Conservation (phyloP, 2,888 invertebrate genomes). For the Drosophila paranaensis region DNA sequence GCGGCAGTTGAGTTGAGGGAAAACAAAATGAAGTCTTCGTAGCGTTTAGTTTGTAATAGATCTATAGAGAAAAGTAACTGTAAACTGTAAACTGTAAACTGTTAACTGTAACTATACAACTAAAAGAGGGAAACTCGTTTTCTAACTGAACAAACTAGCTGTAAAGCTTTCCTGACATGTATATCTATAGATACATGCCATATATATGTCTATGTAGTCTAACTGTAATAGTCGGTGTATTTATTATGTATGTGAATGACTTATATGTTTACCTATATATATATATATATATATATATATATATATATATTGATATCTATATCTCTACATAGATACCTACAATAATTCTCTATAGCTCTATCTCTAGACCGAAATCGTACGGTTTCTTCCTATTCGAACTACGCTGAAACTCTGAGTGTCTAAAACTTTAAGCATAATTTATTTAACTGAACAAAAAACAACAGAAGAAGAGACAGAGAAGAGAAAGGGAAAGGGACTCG, state of each 20-base stretch:
- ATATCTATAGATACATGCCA: slow-evolving; percentile 30
- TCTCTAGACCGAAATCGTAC: slow-evolving; percentile 50
- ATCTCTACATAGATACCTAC: slow-evolving; percentile 12
- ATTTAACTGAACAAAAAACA: slow-evolving; percentile 24
- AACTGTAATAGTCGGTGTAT: slow-evolving; percentile 58
- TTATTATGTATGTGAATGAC: slow-evolving; percentile 45
- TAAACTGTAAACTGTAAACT: slow-evolving; percentile 18
- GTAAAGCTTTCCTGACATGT: slow-evolving; percentile 61
- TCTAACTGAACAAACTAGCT: slow-evolving; percentile 75
- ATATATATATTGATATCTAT: neutral
- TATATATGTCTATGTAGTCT: slow-evolving; percentile 49
- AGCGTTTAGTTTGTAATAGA: slow-evolving; percentile 55
- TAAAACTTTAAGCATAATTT: slow-evolving; percentile 60
- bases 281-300: neutral
- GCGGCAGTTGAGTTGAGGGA: slow-evolving; percentile 53
- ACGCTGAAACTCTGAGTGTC: slow-evolving; percentile 77
- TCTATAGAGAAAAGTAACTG: slow-evolving; percentile 25
- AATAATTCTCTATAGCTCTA: slow-evolving; percentile 27
- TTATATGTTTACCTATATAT: slow-evolving; percentile 28
- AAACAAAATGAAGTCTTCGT: slow-evolving; percentile 55
- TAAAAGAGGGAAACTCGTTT: slow-evolving; percentile 44
- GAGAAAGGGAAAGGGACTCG: neutral
- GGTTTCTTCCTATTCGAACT: slow-evolving; percentile 75
- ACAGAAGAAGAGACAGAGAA: slow-evolving; percentile 10
- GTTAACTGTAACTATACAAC: slow-evolving; percentile 34